Evolutionary conservation across 2,113 vertebrate genomes (phyloP).

Genomic region (Sorex araneus): DNA sequence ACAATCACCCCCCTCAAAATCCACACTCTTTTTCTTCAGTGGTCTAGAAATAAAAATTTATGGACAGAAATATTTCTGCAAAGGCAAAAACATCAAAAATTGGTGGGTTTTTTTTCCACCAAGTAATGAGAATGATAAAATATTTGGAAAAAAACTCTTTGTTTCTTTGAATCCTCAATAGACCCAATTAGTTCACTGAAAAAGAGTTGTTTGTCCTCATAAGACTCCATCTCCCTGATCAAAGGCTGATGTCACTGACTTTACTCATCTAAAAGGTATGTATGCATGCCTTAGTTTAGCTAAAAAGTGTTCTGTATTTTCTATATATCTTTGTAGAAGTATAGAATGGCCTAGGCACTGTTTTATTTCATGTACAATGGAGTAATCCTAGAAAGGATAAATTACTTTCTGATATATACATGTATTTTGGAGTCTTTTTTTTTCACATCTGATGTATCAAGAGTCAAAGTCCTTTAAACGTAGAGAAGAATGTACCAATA

Average conservation of each 20-base stretch:
- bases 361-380: neutral
- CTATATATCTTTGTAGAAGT: neutral
- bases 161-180: neutral
- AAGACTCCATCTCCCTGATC: neutral
- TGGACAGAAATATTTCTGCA: neutral
- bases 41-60: slow-evolving; percentile 18
- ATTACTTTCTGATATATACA: neutral
- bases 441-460: neutral
- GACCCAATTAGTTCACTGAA: neutral
- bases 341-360: neutral
- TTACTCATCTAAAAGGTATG: neutral
- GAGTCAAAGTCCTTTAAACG: neutral
- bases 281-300: neutral
- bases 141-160: slow-evolving; percentile 32
- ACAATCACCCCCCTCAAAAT: neutral
- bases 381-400: slow-evolving; percentile 26
- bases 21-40: neutral
- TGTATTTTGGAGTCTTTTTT: neutral
- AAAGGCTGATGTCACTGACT: neutral
- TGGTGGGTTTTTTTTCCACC: neutral
- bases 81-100: neutral
- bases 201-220: slow-evolving; percentile 36
- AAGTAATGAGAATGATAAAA: slow-evolving; percentile 22
- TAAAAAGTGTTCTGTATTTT: neutral
- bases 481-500: neutral